Base-by-base conservation (phyloP, 1,140 invertebrate species). In the Calosoma granatense region DNA sequence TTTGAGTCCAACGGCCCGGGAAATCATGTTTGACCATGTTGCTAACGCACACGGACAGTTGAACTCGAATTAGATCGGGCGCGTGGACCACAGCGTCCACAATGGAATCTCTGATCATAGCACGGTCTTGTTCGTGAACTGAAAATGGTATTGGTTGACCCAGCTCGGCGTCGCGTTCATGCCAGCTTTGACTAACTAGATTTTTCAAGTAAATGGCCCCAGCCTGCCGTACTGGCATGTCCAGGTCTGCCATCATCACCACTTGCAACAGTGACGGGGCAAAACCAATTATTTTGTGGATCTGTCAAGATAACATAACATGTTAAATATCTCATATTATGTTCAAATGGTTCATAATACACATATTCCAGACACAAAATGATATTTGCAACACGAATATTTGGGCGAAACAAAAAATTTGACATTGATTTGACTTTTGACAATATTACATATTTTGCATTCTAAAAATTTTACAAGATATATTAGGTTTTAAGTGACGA, bases 121-220 rank as follows among this genome's bases (percentile, higher is more conserved):
- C 85, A 62, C 94, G 81, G 74, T 99, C 97, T 71, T 98, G 93
- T 74, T 99, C 97, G 66, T 97, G 93, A 65, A 98, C 87, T 59
- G 81, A 86, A 73, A 96, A 98, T 23, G 84, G 83, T 21, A 87
- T 75, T 1, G 86, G 82, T 57, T 81, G 80, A 43, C 86, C 85
- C 53, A 74, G 68, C 61, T 88, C 81, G n/a, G 76, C 73, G 67
- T 95, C 91, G 60, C 87, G 85, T 59, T 93, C 88, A 58, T 83
- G 81, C 97, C 97, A 99, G 73, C 83, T 88, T 63, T 85, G 82
- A 39, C 81, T 85, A 26, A 98, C 81, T 68, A 96, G 78, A 78
- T 99, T 99, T 76, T 99, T 99, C 51, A 99, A 74, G 76, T 97
- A 99, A 62, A 99, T 92, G 22, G 88, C 94, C 76, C 88, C 92